A percentile compares a stretch with the other conserved stretches of the same genome.
These are phyloP conservation scores for Perca fluviatilis DNA, from an alignment of 2,113 vertebrate genomes.

Conservation along the genomic window DNA sequence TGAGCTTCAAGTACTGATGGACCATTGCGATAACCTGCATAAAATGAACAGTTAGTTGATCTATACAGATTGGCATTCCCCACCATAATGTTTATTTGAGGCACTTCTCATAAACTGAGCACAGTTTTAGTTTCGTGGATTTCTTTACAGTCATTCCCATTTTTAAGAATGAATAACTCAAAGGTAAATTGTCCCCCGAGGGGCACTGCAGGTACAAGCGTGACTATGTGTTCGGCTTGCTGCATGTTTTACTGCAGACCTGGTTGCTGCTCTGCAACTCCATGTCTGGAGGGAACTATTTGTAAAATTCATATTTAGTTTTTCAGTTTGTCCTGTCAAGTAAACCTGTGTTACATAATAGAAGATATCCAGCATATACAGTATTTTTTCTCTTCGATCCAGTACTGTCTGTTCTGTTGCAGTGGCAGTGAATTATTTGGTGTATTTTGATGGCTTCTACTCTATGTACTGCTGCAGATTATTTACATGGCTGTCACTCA, in stretches of 20 bases:
- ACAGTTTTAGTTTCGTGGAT: not conserved
- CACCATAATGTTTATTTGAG: not conserved
- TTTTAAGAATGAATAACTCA: constrained; percentile 15
- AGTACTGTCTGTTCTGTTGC: not conserved
- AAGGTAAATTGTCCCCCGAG: not conserved
- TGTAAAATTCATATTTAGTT: not conserved
- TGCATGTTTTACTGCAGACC: not conserved
- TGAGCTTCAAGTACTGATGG: not conserved
- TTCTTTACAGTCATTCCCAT: constrained; percentile 4
- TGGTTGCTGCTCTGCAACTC: not conserved
- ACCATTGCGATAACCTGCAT: not conserved
- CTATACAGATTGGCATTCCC: not conserved
- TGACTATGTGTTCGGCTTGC: not conserved
- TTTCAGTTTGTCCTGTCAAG: not conserved
- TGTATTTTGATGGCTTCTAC: constrained; percentile 4
- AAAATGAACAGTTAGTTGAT: not conserved
- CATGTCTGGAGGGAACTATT: not conserved
- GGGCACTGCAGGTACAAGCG: constrained; percentile 11
- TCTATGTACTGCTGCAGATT: constrained; percentile 15
- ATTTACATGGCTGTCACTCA: constrained; percentile 11
- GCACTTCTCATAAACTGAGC: not conserved
- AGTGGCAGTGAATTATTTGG: not conserved
- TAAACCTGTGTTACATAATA: not conserved
- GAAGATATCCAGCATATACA: not conserved
- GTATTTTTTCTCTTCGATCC: not conserved